Percentiles rank a stretch among this genome's conserved stretches.
Evolutionary conservation across 2,113 vertebrate species (phyloP).

Genomic region (Thamnaconus septentrionalis): DNA sequence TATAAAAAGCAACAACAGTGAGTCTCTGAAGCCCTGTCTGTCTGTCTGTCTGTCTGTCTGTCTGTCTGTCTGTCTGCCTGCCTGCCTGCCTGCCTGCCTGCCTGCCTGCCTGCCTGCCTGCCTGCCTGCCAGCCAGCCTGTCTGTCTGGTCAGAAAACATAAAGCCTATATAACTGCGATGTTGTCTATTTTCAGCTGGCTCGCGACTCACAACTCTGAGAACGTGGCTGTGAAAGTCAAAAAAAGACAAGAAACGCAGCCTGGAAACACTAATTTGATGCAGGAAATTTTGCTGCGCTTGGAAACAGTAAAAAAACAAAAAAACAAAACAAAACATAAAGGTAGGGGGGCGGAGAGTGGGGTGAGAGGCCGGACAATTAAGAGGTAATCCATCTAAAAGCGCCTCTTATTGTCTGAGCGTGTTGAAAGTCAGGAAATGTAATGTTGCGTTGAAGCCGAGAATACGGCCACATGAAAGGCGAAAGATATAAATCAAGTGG

Average conservation of each 20-base stretch:
- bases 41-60: constrained; percentile 25
- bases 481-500: constrained; percentile 43
- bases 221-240: not conserved
- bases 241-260: too few relatives aligned
- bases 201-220: not conserved
- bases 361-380: constrained; percentile 34
- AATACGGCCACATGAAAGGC: constrained; percentile 35
- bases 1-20: constrained; percentile 99
- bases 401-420: constrained; percentile 44
- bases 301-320: not conserved
- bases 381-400: constrained; percentile 31
- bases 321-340: not conserved
- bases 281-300: not conserved
- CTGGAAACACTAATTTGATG: too few relatives aligned
- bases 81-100: too few relatives aligned
- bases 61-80: constrained; percentile 6
- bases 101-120: too few relatives aligned
- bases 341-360: not conserved
- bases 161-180: constrained; percentile 8
- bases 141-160: not conserved
- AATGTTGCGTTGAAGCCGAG: constrained; percentile 46
- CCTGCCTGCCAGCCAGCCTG: too few relatives aligned
- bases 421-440: constrained; percentile 47
- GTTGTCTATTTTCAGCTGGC: not conserved
- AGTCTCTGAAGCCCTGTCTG: constrained; percentile 78